Conservation (phyloP, 2,113 vertebrate species). For the Periophthalmodon schlosseri region DNA sequence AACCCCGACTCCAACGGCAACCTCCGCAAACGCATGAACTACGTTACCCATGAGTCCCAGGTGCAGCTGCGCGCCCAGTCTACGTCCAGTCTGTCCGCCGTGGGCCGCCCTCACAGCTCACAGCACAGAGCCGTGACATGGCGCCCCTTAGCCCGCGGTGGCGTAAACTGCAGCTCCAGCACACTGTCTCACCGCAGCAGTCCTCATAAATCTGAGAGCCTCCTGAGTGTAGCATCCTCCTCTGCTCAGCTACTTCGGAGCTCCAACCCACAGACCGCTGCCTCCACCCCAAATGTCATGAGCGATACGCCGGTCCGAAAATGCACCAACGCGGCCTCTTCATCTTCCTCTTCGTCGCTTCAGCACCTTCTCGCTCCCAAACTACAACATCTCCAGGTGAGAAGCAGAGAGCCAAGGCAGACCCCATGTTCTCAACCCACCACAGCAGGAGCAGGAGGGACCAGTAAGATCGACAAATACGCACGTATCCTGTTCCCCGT, state of each 20-base stretch:
- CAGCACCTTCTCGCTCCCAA: conserved; percentile 86
- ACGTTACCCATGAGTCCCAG: conserved; percentile 76
- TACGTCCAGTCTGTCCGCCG: conserved; percentile 73
- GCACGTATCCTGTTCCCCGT: conserved; percentile 98
- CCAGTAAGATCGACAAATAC: conserved; percentile 99
- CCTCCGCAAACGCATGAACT: conserved; percentile 89
- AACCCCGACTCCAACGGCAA: conserved; percentile 87
- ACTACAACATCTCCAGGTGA: conserved; percentile 86
- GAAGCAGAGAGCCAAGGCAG: conserved; percentile 82
- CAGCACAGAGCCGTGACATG: conserved; percentile 30
- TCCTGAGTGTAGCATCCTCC: conserved; percentile 74
- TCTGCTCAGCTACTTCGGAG: conserved; percentile 82
- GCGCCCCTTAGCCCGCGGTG: conserved; percentile 60
- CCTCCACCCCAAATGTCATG: conserved; percentile 83
- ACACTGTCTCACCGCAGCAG: conserved; percentile 82
- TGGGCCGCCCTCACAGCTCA: conserved; percentile 16
- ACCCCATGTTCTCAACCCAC: conserved; percentile 76
- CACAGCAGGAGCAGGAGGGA: conserved; percentile 81
- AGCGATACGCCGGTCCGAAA: conserved; percentile 72
- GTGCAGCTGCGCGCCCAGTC: conserved; percentile 79
- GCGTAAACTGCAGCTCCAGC: conserved; percentile 63
- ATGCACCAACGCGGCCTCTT: conserved; percentile 55
- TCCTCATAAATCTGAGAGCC: conserved; percentile 85
- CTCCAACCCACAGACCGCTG: conserved; percentile 74
- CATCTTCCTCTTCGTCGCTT: conserved; percentile 75